Evolutionary conservation across 2,888 invertebrate genomes (phyloP), one percentile per base, ranked within the genome.

Genomic region (Aspidapion aeneum): DNA sequence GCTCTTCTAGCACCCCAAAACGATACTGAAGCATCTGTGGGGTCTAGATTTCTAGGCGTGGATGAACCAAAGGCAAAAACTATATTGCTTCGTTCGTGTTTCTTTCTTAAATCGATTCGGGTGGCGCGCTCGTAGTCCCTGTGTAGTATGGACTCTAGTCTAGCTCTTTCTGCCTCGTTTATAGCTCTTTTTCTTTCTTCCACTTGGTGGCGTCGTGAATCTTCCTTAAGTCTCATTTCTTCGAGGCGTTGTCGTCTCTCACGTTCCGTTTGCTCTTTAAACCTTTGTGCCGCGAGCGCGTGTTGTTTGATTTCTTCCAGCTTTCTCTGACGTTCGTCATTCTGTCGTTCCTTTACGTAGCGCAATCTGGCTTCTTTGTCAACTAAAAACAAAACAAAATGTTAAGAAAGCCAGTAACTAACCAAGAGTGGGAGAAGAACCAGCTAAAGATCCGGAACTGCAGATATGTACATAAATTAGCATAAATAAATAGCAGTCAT

Each of bases 41-140:
- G 91, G 78, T 93, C 93, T 74, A 93, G 83, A 83, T 93, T 87
- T 68, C 95, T 85, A 67, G 95, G 94, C 67, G 94, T 95, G 71
- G 94, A 94, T 73, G 94, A 94, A 65, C 95, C 95, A 82, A 95
- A 95, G 61, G 94, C 95, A 82, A 94, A 95, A 62, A 90, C 90
- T 72, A 84, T 83, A 69, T 87, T 87, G 76, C 86, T 86, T 73
- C 90, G 86, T 76, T 93, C 92, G 73, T 90, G 87, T 74, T 88
- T 87, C 74, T 87, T 87, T 79, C 90, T 91, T 60, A 90, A 86
- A 79, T 94, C 94, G 74, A 94, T 83, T 57, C 80, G 73, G 20
- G 77, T 74, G 20, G 74, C 74, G 55, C 75, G 63, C 63, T 74
- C 74, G 55, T 89, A 88, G 81, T 94, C 94, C 77, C 93, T 90